Conservation (phyloP, 2,113 vertebrate species). For the Alexandromys fortis region DNA sequence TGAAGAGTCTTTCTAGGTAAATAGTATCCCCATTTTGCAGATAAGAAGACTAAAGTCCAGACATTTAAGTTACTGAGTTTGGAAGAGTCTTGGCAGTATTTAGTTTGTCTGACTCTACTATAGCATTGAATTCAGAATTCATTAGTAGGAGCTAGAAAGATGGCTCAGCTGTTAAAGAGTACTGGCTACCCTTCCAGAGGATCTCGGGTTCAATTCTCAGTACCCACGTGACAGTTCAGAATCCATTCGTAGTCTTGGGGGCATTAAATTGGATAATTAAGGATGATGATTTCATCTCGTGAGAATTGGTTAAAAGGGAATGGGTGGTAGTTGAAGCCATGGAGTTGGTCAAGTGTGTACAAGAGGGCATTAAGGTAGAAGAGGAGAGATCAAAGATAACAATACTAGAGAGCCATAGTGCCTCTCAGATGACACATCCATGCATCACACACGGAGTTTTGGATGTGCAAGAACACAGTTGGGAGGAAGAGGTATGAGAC, state of each 20-base stretch:
- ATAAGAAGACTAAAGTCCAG: constrained; percentile 17
- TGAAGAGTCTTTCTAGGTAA: not conserved
- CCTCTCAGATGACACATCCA: not conserved
- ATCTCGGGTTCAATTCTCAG: not conserved
- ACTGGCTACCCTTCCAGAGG: not conserved
- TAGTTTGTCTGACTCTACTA: not conserved
- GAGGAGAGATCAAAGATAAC: not conserved
- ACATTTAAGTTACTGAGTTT: constrained; percentile 22
- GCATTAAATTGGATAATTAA: constrained; percentile 3
- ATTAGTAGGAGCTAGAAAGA: not conserved
- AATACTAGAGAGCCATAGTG: not conserved
- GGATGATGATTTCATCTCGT: constrained; percentile 1
- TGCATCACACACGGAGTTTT: not conserved
- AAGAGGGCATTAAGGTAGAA: not conserved
- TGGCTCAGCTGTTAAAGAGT: not conserved
- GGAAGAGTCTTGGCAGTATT: not conserved
- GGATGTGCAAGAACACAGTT: not conserved
- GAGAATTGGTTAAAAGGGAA: not conserved
- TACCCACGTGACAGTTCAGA: not conserved
- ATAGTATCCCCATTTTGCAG: not conserved
- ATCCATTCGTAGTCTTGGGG: constrained; percentile 4
- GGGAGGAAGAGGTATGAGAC: not conserved
- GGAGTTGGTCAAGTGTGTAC: not conserved
- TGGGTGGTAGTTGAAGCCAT: not conserved
- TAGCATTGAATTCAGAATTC: not conserved